phyloP scores from a whole-genome alignment of 2,888 invertebrate species.

The Andricus quercusramuli region DNA sequence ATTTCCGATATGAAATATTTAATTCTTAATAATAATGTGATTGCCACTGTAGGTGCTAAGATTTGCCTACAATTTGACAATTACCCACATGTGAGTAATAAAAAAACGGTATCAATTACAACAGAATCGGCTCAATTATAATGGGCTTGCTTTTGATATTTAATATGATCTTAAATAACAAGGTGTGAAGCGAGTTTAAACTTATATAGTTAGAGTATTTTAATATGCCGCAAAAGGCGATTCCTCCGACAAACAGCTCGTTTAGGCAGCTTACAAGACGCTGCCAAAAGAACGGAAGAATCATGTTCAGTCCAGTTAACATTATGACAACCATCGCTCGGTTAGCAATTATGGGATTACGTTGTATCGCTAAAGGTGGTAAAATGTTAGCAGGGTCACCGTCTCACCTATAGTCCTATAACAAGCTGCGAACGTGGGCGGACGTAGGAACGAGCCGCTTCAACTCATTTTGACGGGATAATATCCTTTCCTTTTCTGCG shows the following conservation, averaged over 20 bases:
- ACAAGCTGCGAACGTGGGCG: conserved; percentile 67
- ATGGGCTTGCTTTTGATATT: neutral
- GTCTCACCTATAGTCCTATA: conserved; percentile 57
- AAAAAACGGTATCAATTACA: neutral
- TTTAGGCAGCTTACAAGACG: conserved; percentile 37
- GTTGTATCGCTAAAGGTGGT: conserved; percentile 71
- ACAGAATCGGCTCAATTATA: neutral
- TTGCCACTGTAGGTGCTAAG: fast-evolving
- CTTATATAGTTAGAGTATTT: neutral
- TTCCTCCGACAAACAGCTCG: conserved; percentile 35
- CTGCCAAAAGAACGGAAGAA: conserved; percentile 33
- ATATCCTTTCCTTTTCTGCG: conserved; percentile 63
- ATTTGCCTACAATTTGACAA: too few relatives aligned
- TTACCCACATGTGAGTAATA: neutral
- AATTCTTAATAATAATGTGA: too few relatives aligned
- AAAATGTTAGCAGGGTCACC: conserved; percentile 71
- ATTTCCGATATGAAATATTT: too few relatives aligned
- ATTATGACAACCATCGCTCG: conserved; percentile 68
- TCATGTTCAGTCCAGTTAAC: conserved; percentile 59
- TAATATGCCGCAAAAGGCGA: conserved; percentile 23
- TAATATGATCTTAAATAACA: neutral
- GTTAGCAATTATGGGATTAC: conserved; percentile 73
- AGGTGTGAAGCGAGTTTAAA: neutral
- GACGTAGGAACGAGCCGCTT: conserved; percentile 62
- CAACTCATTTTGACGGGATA: conserved; percentile 68